Evolutionary conservation across 2,113 vertebrate species (phyloP), one percentile per base, ranked within the genome.

Genomic region (Eptatretus burgeri): DNA sequence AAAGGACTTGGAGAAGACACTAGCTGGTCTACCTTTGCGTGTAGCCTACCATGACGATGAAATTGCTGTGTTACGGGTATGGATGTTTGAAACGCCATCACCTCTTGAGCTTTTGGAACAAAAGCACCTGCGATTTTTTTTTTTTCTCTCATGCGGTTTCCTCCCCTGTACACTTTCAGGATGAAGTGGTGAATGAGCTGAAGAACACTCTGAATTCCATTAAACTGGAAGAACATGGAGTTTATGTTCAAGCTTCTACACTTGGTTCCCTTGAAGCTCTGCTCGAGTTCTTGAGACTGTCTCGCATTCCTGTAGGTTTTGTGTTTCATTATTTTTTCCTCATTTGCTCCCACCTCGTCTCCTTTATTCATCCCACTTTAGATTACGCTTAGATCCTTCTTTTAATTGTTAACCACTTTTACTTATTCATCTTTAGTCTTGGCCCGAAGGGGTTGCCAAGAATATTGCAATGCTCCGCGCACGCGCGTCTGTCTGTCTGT

Each of bases 231-330:
- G 91, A 98, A 70, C 95, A 95, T 60, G 91, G 91, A 1, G 91
- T 98, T 50, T 98, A 98, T 52, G 91, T 98, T 20, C 91, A 98
- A 73, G 89, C 91, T 4, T 98, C 91, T 14, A 98, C 91, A 1
- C 72, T 98, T 67, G 91, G 91, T 9, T 98, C 87, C 13, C 76
- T 98, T 71, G 91, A 98, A 73, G 91, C 91, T 50, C 79, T 96
- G 69, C 80, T 98, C 67, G 91, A 98, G 76, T 98, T 86, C 74
- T 75, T 98, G 53, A 79, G 89, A 66, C 83, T 84, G 0, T 98
- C 83, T 27, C 82, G 82, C 80, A 82, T 87, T 70, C 82, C 83
- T 69, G 83, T 85, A 76, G 80, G 82, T 80, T 70, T 56, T 13
- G 8, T 19, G 27, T 41, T 41, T 41, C 27, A 41, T 41, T 41